A percentile compares a stretch with the other conserved stretches of the same genome.
Conservation (phyloP, 2,797 vertebrate species). For the Enteromius radiatus region DNA sequence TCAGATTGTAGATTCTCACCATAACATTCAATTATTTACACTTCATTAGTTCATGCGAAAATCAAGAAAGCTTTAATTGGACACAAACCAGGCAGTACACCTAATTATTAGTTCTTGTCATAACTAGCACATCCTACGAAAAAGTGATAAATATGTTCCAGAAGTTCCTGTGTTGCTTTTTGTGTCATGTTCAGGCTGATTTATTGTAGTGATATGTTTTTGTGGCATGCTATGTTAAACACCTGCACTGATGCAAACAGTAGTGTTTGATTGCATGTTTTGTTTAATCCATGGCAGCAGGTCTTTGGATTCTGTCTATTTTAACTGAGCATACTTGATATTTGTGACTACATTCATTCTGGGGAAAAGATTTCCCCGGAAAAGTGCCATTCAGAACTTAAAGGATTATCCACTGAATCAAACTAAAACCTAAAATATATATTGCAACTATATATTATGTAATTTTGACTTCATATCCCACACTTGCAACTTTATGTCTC, state of each 20-base stretch:
- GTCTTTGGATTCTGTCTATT: slow-evolving; percentile 34
- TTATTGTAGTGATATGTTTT: not conserved
- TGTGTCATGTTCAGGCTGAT: not conserved
- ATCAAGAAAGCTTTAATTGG: slow-evolving; percentile 43
- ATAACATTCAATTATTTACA: slow-evolving; percentile 36
- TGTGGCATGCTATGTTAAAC: slow-evolving; percentile 10
- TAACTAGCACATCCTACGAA: not conserved
- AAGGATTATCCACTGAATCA: not conserved
- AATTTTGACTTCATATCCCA: not conserved
- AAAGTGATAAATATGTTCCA: not conserved
- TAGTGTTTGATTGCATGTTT: slow-evolving; percentile 27
- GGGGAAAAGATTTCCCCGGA: not conserved
- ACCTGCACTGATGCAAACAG: not conserved
- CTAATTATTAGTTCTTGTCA: slow-evolving; percentile 30
- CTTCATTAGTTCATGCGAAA: slow-evolving; percentile 51
- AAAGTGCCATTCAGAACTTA: not conserved
- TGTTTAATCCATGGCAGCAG: not conserved
- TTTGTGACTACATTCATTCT: not conserved
- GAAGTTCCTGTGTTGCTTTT: not conserved
- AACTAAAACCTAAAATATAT: not conserved
- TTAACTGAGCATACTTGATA: slow-evolving; percentile 6
- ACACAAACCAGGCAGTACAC: slow-evolving; percentile 35
- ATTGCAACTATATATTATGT: not conserved
- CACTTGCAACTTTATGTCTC: not conserved
- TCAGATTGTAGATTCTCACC: slow-evolving; percentile 47